These are phyloP conservation scores for Phoeniculus purpureus DNA, from an alignment of 2,797 vertebrate species.

Conservation along the genomic window DNA sequence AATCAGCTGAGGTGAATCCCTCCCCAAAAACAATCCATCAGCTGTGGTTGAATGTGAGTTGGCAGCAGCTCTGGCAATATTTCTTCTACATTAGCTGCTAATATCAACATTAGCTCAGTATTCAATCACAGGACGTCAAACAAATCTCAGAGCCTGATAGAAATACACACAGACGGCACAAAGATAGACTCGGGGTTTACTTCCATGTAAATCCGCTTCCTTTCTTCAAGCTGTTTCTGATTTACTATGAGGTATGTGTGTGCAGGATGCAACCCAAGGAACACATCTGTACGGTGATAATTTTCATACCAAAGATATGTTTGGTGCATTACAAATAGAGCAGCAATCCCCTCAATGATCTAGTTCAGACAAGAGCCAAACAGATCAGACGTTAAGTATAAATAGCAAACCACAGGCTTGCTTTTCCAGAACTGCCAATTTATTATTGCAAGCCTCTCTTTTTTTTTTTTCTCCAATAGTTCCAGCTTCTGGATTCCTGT, in stretches of 20 bases:
- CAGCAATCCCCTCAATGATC: conserved; percentile 27
- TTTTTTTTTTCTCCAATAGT: not conserved
- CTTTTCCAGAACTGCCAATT: conserved; percentile 12
- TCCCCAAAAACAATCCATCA: not conserved
- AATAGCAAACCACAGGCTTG: conserved; percentile 42
- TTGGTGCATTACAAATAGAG: conserved; percentile 30
- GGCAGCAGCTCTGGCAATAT: not conserved
- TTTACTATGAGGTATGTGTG: not conserved
- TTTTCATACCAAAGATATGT: conserved; percentile 29
- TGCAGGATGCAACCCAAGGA: conserved; percentile 22
- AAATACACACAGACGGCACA: not conserved
- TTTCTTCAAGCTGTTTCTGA: not conserved
- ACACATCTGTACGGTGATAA: conserved; percentile 16
- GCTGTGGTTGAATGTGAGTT: not conserved
- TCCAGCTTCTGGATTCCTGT: not conserved
- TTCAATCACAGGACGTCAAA: not conserved
- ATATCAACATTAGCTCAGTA: not conserved
- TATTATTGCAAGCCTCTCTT: not conserved
- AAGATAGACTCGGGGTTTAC: not conserved
- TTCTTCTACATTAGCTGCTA: not conserved
- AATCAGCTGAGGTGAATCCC: not conserved
- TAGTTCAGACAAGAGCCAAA: conserved; percentile 17
- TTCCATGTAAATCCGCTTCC: not conserved
- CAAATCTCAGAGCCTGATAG: not conserved
- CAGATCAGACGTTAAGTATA: not conserved